Conservation (phyloP, 1,140 invertebrate genomes). For the Geopemphigus sp. region DNA sequence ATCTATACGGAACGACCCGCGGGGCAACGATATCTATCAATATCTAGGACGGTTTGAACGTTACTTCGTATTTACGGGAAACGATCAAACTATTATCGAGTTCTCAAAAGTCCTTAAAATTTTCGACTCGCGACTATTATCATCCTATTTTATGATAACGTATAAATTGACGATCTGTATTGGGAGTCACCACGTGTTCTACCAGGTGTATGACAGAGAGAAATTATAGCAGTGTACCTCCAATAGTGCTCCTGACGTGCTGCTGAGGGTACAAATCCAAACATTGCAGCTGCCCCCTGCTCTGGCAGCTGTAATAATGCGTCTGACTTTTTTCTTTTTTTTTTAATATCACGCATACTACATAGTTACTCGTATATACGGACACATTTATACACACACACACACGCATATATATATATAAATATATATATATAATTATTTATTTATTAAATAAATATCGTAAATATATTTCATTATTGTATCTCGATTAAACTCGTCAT, state of each 20-base stretch:
- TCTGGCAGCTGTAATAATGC: conserved; percentile 47
- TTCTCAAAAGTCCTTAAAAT: neutral
- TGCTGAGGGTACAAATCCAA: conserved; percentile 47
- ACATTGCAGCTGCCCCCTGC: conserved; percentile 46
- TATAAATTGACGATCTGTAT: conserved; percentile 43
- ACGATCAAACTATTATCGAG: neutral
- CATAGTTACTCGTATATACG: neutral
- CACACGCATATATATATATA: neutral
- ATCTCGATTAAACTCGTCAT: neutral
- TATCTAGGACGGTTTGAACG: too few relatives aligned
- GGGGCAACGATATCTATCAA: too few relatives aligned
- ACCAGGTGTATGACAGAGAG: conserved; percentile 47
- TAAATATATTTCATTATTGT: neutral
- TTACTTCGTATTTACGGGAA: neutral
- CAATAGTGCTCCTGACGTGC: conserved; percentile 35
- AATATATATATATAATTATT: conserved; percentile 1
- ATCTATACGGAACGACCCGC: neutral
- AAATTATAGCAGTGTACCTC: conserved; percentile 42
- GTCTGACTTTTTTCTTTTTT: conserved; percentile 39
- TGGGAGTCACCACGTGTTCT: conserved; percentile 40
- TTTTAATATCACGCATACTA: conserved; percentile 14
- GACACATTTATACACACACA: neutral
- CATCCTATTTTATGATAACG: neutral
- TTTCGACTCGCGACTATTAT: neutral
- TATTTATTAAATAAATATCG: neutral